Percentiles rank a stretch among this genome's conserved stretches.
phyloP scores from a whole-genome alignment of 2,797 vertebrate species.

The Rhinella marina region DNA sequence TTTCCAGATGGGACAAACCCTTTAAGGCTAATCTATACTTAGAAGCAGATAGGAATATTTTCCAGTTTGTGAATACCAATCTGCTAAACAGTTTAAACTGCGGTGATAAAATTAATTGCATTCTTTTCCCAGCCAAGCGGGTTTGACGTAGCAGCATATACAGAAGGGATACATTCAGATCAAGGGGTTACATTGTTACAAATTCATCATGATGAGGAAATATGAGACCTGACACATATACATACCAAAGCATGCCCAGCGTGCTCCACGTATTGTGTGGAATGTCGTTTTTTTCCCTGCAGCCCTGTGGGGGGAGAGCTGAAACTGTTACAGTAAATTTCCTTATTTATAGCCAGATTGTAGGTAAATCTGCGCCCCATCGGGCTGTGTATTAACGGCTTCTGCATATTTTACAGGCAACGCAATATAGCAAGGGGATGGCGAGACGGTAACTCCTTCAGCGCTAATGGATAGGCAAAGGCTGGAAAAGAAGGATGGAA shows the following conservation, averaged over 20 bases:
- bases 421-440: slow-evolving; percentile 31
- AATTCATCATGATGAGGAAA: slow-evolving; percentile 1
- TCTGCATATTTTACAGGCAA: slow-evolving; percentile 52
- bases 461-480: neutral
- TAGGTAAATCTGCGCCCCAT: slow-evolving; percentile 35
- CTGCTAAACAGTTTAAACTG: slow-evolving; percentile 3
- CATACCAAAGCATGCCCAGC: slow-evolving; percentile 37
- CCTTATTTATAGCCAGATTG: slow-evolving; percentile 41
- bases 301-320: slow-evolving; percentile 28
- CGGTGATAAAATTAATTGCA: neutral
- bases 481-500: neutral
- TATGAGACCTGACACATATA: slow-evolving; percentile 39
- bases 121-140: no score
- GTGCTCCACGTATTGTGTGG: slow-evolving; percentile 30
- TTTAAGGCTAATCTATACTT: neutral
- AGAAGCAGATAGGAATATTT: neutral
- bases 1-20: no score
- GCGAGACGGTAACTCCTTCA: neutral
- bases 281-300: neutral
- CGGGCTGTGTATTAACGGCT: slow-evolving; percentile 35
- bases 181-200: slow-evolving; percentile 20
- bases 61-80: neutral
- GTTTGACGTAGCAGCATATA: neutral
- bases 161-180: slow-evolving; percentile 1
- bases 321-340: slow-evolving; percentile 27